Evolutionary conservation across 2,888 invertebrate genomes (phyloP).

Genomic region (Andrena minutula): DNA sequence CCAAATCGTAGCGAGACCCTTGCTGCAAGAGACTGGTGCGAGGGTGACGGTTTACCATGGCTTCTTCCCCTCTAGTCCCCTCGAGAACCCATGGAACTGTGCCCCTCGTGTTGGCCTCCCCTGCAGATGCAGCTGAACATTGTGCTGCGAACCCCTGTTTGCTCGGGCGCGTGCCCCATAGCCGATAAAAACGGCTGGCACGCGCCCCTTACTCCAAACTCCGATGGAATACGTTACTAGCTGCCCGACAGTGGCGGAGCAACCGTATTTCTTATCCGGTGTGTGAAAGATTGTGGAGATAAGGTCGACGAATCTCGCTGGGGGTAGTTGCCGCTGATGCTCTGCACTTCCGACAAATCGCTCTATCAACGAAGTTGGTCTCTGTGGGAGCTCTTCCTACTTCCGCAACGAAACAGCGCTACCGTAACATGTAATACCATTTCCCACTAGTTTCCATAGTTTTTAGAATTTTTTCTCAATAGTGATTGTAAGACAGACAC

Average conservation of each 20-base stretch:
- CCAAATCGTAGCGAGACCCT: slow-evolving; percentile 47
- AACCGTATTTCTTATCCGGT: slow-evolving; percentile 11
- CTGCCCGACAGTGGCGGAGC: neutral
- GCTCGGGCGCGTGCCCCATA: slow-evolving; percentile 58
- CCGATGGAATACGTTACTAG: slow-evolving; percentile 40
- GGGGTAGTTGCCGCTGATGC: neutral
- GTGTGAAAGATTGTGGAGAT: neutral
- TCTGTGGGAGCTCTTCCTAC: neutral
- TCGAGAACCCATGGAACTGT: slow-evolving; percentile 47
- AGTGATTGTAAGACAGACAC: too few species aligned
- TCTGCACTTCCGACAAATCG: neutral
- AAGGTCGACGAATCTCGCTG: neutral
- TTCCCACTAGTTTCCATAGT: too few species aligned
- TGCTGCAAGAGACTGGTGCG: slow-evolving; percentile 46
- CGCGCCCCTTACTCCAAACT: slow-evolving; percentile 52
- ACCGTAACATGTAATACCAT: too few species aligned
- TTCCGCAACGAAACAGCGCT: neutral
- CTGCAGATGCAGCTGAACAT: slow-evolving; percentile 63
- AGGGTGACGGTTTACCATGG: slow-evolving; percentile 63
- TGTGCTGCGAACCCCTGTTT: slow-evolving; percentile 70
- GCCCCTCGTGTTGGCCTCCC: slow-evolving; percentile 41
- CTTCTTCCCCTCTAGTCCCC: slow-evolving; percentile 47
- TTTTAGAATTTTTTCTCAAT: too few species aligned
- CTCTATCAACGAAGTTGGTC: neutral
- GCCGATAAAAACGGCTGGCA: slow-evolving; percentile 49